Percentiles rank a stretch among this genome's conserved stretches.
These are phyloP conservation scores for Cryptoblepharus egeriae DNA, from an alignment of 2,797 vertebrate species.

Conservation along the genomic window DNA sequence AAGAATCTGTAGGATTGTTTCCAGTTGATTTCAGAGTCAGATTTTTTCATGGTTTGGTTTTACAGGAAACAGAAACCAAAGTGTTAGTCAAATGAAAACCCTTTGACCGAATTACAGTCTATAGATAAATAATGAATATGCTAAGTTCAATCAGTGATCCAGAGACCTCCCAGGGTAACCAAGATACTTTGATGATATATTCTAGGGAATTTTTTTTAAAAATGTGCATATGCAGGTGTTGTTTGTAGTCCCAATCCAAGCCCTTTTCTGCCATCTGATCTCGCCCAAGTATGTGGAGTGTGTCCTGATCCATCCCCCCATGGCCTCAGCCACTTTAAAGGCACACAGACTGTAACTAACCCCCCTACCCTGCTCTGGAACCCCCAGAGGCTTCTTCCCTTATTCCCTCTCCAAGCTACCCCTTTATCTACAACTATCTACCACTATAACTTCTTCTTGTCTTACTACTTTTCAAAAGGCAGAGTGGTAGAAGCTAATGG, in stretches of 20 bases:
- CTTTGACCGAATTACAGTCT: conserved; percentile 29
- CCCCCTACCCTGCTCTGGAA: too few relatives aligned
- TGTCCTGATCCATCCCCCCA: too few relatives aligned
- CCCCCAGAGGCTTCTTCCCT: too few relatives aligned
- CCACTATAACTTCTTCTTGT: too few relatives aligned
- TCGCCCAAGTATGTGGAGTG: too few relatives aligned
- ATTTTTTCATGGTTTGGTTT: conserved; percentile 38
- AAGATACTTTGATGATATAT: conserved; percentile 17
- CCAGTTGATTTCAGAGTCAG: conserved; percentile 49
- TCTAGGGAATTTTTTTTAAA: conserved; percentile 4
- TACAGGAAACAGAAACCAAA: conserved; percentile 36
- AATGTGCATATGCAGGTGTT: neutral
- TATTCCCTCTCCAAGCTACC: too few relatives aligned
- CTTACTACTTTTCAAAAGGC: too few relatives aligned
- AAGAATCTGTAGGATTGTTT: conserved; percentile 33
- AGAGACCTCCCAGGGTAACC: conserved; percentile 3
- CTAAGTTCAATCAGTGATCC: neutral
- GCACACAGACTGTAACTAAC: too few relatives aligned
- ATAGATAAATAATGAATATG: conserved; percentile 23
- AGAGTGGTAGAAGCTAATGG: too few relatives aligned
- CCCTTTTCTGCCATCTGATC: too few relatives aligned
- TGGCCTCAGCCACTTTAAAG: too few relatives aligned
- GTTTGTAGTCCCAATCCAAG: neutral
- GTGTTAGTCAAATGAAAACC: conserved; percentile 24
- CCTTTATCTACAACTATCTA: too few relatives aligned